Base-by-base conservation (phyloP, 2,888 invertebrate species). In the Chrysomela aeneicollis region DNA sequence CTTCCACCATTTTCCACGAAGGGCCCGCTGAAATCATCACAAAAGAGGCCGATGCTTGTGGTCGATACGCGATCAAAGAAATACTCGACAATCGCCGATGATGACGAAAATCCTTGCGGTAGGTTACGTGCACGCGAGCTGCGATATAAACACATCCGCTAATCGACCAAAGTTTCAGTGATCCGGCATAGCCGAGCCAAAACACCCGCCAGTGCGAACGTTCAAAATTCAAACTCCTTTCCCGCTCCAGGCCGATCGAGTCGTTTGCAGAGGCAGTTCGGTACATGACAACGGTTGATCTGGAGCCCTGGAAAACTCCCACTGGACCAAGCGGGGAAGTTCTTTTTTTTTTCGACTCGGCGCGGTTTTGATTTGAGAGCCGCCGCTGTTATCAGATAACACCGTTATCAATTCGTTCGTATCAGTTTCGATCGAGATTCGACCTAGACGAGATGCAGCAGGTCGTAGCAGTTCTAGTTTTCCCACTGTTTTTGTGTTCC, bases 241-340 rank as follows among this genome's bases (percentile, higher is more conserved):
- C n/a, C n/a, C n/a, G n/a, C 26, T 26, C 37, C 51, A 60, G 70
- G 62, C 69, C 71, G 60, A 67, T 63, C 64, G 58, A 63, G 4
- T 66, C 64, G 64, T 68, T 70, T n/a, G n/a, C n/a, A n/a, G n/a
- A n/a, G n/a, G n/a, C n/a, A n/a, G n/a, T n/a, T 69, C 68, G 63
- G 67, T 66, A 69, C 68, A 63, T 67, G 72, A 69, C 63, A 58
- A 61, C 50, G 62, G 69, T 72, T 67, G 72, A 67, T 67, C 63
- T 32, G 60, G n/a, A 21, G 50, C 58, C 49, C 59, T 49, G 47
- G 17, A 57, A 57, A 10, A 46, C 17, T 22, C 17, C 46, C 22
- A 26, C 57, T 46, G 57, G 57, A 57, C 17, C 26, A 22, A 46
- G 57, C 46, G 26, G 26, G 57, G 17, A 57, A n/a, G n/a, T n/a